Conservation (phyloP, 2,797 vertebrate genomes). For the Pseudochromis fuscus region DNA sequence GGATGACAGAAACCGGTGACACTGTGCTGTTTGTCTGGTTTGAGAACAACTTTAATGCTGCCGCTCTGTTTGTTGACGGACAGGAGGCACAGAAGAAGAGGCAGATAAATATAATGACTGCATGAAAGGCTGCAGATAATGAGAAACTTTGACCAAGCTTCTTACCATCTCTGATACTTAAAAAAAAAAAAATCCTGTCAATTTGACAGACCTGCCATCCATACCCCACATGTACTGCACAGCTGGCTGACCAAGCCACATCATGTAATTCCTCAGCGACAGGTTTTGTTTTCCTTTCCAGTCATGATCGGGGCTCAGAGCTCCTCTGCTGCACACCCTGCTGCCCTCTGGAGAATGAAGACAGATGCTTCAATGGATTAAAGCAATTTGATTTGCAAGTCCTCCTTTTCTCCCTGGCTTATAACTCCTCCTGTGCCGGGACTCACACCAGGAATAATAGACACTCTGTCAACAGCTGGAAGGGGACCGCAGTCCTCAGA, state of each 20-base stretch:
- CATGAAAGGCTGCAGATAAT: constrained; percentile 49
- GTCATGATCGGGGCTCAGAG: constrained; percentile 54
- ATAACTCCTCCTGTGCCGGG: constrained; percentile 35
- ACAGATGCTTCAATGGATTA: constrained; percentile 76
- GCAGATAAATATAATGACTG: constrained; percentile 8
- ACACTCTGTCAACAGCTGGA: constrained; percentile 69
- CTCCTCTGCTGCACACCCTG: constrained; percentile 48
- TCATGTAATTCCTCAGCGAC: constrained; percentile 52
- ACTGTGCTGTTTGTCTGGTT: background rate
- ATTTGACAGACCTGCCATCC: constrained; percentile 44
- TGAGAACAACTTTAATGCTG: constrained; percentile 38
- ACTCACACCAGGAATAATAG: constrained; percentile 60
- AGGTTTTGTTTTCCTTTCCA: constrained; percentile 69
- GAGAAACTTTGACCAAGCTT: constrained; percentile 50
- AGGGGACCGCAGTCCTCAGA: constrained; percentile 41
- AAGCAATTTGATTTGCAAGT: constrained; percentile 76
- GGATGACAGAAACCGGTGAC: constrained; percentile 36
- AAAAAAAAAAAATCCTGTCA: constrained; percentile 12
- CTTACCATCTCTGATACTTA: constrained; percentile 35
- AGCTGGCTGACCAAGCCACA: constrained; percentile 55
- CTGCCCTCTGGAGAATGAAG: constrained; percentile 69
- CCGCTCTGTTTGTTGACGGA: constrained; percentile 17
- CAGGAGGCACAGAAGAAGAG: constrained; percentile 20
- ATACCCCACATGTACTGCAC: constrained; percentile 34
- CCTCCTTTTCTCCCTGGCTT: constrained; percentile 47